phyloP scores from a whole-genome alignment of 1,140 invertebrate genomes.

The Oscheius sp. region DNA sequence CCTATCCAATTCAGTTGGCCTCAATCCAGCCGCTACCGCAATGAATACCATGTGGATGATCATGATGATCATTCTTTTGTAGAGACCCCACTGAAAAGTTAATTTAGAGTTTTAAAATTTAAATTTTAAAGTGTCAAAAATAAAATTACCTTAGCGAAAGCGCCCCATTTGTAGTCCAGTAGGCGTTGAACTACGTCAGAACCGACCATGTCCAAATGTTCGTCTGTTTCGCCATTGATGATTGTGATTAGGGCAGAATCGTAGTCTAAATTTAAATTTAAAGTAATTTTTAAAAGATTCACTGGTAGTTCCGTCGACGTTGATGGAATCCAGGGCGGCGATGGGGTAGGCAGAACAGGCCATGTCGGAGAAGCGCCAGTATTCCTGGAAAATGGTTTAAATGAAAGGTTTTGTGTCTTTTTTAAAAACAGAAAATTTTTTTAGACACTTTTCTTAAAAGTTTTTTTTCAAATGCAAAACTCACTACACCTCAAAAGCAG shows the following conservation, averaged over 20 bases:
- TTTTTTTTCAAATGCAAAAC: too few species aligned
- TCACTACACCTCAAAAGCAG: too few species aligned
- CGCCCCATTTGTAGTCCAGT: conserved; percentile 98
- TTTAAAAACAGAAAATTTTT: too few species aligned
- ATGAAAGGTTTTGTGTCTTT: too few species aligned
- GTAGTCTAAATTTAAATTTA: conserved; percentile 74
- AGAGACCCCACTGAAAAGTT: conserved; percentile 78
- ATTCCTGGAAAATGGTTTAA: conserved; percentile 67
- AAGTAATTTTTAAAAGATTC: conserved; percentile 58
- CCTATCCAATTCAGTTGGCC: conserved; percentile 69
- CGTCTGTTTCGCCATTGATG: conserved; percentile 86
- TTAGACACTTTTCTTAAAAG: too few species aligned
- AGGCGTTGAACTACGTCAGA: conserved; percentile 94
- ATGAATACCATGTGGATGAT: conserved; percentile 79
- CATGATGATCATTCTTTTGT: conserved; percentile 81
- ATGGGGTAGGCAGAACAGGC: conserved; percentile 96
- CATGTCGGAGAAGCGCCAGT: conserved; percentile 97
- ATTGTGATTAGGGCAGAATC: conserved; percentile 97
- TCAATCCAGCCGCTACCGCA: conserved; percentile 82
- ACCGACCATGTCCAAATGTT: conserved; percentile 97
- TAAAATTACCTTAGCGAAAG: conserved; percentile 80
- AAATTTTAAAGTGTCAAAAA: not conserved
- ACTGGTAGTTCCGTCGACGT: conserved; percentile 90
- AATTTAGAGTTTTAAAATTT: not conserved
- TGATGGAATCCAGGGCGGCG: conserved; percentile 88